These are phyloP conservation scores for Thymallus thymallus DNA, from an alignment of 2,113 vertebrate genomes.

Conservation along the genomic window DNA sequence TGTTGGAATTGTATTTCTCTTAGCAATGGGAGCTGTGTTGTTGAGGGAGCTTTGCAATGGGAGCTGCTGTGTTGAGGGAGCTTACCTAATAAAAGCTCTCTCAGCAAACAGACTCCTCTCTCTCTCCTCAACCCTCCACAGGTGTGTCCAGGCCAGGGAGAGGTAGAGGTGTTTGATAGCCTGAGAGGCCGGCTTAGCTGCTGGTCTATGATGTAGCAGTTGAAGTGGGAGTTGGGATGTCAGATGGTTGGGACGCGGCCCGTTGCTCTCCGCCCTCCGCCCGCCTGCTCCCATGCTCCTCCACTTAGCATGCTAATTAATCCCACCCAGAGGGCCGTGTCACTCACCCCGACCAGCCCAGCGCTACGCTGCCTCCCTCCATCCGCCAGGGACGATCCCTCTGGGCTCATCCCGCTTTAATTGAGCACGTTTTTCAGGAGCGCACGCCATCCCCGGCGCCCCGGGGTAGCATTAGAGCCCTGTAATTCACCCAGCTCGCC, in stretches of 20 bases:
- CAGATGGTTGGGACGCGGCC: conserved; percentile 45
- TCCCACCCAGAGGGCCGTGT: conserved; percentile 69
- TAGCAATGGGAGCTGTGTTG: too few relatives aligned
- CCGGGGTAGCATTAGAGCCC: conserved; percentile 73
- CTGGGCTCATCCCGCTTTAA: conserved; percentile 73
- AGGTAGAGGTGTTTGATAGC: conserved; percentile 6
- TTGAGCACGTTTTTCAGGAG: conserved; percentile 70
- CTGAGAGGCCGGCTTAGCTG: neutral
- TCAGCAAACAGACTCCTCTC: neutral
- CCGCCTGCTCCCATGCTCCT: conserved; percentile 53
- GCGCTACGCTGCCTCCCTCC: conserved; percentile 8
- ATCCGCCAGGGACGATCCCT: conserved; percentile 68
- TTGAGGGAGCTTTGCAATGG: too few relatives aligned
- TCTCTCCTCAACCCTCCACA: neutral
- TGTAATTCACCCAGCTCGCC: conserved; percentile 61
- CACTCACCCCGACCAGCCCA: conserved; percentile 60
- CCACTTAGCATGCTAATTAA: conserved; percentile 78
- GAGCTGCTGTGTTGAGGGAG: too few relatives aligned
- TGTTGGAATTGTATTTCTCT: too few relatives aligned
- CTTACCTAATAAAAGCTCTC: too few relatives aligned
- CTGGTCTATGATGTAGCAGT: neutral
- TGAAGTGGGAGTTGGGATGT: conserved; percentile 48
- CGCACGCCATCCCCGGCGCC: conserved; percentile 41
- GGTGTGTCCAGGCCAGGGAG: conserved; percentile 1
- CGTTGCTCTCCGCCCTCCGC: conserved; percentile 25